These are phyloP conservation scores for Arctocebus calabarensis DNA, from an alignment of 2,797 vertebrate genomes.

Conservation along the genomic window DNA sequence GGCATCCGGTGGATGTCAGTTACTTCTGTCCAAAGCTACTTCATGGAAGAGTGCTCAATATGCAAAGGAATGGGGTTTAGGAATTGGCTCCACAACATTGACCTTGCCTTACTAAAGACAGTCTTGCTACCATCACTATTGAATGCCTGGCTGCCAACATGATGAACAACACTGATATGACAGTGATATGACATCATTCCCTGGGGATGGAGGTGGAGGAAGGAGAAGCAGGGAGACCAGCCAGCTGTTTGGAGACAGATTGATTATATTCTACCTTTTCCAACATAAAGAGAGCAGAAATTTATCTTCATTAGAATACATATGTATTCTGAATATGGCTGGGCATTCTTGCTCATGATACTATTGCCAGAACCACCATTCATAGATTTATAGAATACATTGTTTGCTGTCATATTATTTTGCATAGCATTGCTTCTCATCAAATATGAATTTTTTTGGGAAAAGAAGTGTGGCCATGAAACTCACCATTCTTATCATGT, in stretches of 20 bases:
- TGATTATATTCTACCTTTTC: slow-evolving; percentile 22
- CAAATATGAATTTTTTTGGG: slow-evolving; percentile 45
- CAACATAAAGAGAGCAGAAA: not conserved
- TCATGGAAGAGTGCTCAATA: not conserved
- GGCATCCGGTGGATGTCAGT: slow-evolving; percentile 33
- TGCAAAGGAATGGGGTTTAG: not conserved
- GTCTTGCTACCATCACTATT: not conserved
- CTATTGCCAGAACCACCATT: slow-evolving; percentile 31
- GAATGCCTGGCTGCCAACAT: not conserved
- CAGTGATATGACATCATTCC: not conserved
- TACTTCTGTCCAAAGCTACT: slow-evolving; percentile 30
- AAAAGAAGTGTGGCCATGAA: slow-evolving; percentile 30
- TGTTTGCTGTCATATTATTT: slow-evolving; percentile 46
- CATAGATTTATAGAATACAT: slow-evolving; percentile 24
- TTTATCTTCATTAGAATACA: not conserved
- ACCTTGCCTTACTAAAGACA: not conserved
- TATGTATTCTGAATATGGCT: slow-evolving; percentile 27
- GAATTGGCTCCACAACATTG: not conserved
- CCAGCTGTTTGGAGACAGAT: not conserved
- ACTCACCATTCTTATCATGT: not conserved
- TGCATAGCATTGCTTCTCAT: slow-evolving; percentile 29
- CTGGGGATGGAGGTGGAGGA: not conserved
- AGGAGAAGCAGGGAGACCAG: not conserved
- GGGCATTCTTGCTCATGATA: not conserved
- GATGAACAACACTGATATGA: slow-evolving; percentile 27